Conservation (phyloP, 2,797 vertebrate genomes). For the Chrosomus eos region DNA sequence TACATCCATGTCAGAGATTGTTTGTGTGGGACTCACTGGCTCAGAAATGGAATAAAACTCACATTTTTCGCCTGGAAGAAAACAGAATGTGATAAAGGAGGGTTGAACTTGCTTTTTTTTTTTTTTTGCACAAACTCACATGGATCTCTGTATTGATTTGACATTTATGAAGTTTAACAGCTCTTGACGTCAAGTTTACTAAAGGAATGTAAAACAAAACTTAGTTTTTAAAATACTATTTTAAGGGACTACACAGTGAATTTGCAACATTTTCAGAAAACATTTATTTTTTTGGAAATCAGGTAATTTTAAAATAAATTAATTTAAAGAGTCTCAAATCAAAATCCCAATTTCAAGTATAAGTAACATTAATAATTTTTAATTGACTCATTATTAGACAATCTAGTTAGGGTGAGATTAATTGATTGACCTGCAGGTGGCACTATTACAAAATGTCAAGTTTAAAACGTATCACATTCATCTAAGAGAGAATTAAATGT, state of each 20-base stretch:
- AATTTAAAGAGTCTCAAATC: background rate
- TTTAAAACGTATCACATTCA: background rate
- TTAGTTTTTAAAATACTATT: background rate
- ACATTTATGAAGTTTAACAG: slow-evolving; percentile 35
- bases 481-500: background rate
- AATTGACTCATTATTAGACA: background rate
- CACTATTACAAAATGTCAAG: slow-evolving; percentile 42
- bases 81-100: slow-evolving; percentile 40
- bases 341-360: background rate
- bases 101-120: slow-evolving; percentile 31
- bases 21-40: slow-evolving; percentile 77
- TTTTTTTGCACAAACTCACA: slow-evolving; percentile 8
- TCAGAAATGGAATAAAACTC: slow-evolving; percentile 76
- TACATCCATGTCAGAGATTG: slow-evolving; percentile 83
- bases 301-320: background rate
- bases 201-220: background rate
- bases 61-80: slow-evolving; percentile 73
- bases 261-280: background rate
- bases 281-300: background rate
- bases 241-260: background rate
- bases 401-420: background rate
- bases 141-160: slow-evolving; percentile 32
- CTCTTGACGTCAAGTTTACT: slow-evolving; percentile 7
- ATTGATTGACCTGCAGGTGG: slow-evolving; percentile 32
- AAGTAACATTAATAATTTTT: too few species aligned